A percentile compares a stretch with the other conserved stretches of the same genome.
Evolutionary conservation across 2,888 invertebrate species (phyloP).

Genomic region (Nephrotoma flavescens): DNA sequence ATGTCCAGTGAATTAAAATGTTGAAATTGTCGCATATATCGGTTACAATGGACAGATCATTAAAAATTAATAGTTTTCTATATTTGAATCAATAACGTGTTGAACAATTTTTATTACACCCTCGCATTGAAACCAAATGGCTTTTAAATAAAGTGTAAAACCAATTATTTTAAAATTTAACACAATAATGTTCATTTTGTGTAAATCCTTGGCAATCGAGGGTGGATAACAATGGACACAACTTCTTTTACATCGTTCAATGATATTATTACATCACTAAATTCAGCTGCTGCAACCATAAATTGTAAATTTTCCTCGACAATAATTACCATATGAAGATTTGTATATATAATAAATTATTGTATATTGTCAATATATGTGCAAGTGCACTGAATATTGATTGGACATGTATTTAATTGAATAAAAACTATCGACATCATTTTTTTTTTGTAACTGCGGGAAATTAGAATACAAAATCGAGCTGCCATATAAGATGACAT

Average conservation of each 20-base stretch:
- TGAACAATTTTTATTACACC: neutral
- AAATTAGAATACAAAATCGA: neutral
- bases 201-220: neutral
- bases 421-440: neutral
- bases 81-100: neutral
- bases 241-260: neutral
- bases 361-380: neutral
- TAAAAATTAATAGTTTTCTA: neutral
- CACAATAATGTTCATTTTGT: neutral
- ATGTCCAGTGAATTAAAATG: neutral
- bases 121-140: neutral
- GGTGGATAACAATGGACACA: neutral
- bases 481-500: neutral
- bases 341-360: neutral
- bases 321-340: neutral
- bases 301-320: neutral
- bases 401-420: neutral
- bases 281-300: neutral
- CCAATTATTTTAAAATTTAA: neutral
- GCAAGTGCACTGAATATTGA: neutral
- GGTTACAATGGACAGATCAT: neutral
- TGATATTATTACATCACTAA: neutral
- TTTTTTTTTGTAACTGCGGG: neutral
- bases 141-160: neutral
- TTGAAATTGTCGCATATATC: neutral